A percentile compares a stretch with the other conserved stretches of the same genome.
phyloP scores from a whole-genome alignment of 2,797 vertebrate genomes.

The Sebastes hubbsi region DNA sequence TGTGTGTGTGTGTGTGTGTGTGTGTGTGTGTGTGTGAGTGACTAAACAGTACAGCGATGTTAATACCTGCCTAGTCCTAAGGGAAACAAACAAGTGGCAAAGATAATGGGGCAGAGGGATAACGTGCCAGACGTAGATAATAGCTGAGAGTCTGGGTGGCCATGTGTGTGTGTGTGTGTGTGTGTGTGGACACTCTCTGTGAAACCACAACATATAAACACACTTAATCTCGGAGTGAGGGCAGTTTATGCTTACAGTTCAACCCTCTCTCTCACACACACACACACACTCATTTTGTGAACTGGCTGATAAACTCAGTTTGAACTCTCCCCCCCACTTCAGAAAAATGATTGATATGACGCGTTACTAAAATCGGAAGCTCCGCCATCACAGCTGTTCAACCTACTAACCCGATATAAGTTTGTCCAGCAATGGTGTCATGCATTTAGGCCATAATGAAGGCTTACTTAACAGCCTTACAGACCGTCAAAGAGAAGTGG shows the following conservation, averaged over 20 bases:
- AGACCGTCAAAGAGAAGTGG: conserved; percentile 27
- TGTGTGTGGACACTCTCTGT: background rate
- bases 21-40: background rate
- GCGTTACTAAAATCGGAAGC: conserved; percentile 44
- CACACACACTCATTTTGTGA: conserved; percentile 5
- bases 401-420: conserved; percentile 63
- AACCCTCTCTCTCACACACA: background rate
- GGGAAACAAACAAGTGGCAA: conserved; percentile 64
- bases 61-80: conserved; percentile 42
- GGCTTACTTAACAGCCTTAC: conserved; percentile 11
- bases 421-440: conserved; percentile 64
- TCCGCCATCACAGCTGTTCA: conserved; percentile 46
- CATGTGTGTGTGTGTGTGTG: background rate
- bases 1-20: background rate
- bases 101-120: conserved; percentile 45
- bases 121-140: conserved; percentile 62
- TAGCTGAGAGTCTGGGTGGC: conserved; percentile 51
- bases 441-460: conserved; percentile 66
- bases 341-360: conserved; percentile 21
- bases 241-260: conserved; percentile 25
- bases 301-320: conserved; percentile 11
- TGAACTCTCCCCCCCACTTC: conserved; percentile 31
- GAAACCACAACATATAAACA: conserved; percentile 34
- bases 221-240: conserved; percentile 24
- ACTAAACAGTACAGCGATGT: conserved; percentile 15